phyloP scores from a whole-genome alignment of 2,113 vertebrate species.

The Amazona vittata region DNA sequence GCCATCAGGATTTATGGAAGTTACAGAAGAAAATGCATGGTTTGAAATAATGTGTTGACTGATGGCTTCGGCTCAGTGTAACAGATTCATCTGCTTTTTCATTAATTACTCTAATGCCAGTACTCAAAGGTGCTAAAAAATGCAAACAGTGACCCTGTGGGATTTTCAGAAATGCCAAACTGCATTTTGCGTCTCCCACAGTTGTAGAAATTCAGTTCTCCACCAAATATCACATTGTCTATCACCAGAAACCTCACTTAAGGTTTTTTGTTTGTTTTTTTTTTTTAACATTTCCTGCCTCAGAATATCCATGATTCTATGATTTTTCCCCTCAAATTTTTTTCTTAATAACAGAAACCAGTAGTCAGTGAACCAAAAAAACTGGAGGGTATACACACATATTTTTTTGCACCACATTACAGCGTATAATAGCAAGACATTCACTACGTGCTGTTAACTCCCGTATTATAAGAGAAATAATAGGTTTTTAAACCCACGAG shows the following conservation, averaged over 20 bases:
- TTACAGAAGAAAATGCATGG: background rate
- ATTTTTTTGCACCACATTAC: background rate
- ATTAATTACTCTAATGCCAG: background rate
- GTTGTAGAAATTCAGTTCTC: background rate
- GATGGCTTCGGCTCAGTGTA: background rate
- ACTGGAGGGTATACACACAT: background rate
- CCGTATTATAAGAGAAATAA: background rate
- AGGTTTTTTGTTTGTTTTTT: background rate
- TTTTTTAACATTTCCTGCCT: background rate
- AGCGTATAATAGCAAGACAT: background rate
- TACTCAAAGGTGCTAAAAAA: background rate
- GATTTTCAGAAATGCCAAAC: background rate
- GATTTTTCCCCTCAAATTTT: background rate
- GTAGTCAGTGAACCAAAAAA: background rate
- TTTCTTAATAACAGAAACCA: background rate
- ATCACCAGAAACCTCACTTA: background rate
- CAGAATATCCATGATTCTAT: background rate
- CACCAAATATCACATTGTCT: background rate
- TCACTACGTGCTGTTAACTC: background rate
- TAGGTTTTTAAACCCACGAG: background rate
- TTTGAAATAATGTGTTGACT: background rate
- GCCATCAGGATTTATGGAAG: background rate
- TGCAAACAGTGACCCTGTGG: background rate
- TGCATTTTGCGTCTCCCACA: background rate
- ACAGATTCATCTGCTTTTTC: background rate